Conservation (phyloP, 2,888 invertebrate species). For the Metacarcinus magister region DNA sequence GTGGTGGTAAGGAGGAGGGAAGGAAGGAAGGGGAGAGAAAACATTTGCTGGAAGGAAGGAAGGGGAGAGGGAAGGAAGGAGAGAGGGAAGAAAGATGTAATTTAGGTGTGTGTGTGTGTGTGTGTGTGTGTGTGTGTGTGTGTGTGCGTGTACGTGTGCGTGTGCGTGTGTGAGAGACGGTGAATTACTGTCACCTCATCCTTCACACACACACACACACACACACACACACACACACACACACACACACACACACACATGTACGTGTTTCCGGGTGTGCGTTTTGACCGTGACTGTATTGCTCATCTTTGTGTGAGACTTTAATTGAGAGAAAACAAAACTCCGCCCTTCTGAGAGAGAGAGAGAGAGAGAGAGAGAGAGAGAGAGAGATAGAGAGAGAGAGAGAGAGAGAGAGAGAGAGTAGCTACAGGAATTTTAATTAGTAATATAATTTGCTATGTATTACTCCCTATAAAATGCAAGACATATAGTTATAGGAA, state of each 20-base stretch:
- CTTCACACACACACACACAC: background rate
- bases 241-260: conserved; percentile 43
- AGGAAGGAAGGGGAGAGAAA: too few species aligned
- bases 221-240: conserved; percentile 51
- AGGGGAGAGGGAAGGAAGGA: background rate
- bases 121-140: conserved; percentile 36
- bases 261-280: background rate
- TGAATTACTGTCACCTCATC: background rate
- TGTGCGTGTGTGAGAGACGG: background rate
- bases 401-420: too few species aligned
- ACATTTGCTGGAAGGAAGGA: background rate
- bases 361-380: too few species aligned
- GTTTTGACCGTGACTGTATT: background rate
- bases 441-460: too few species aligned
- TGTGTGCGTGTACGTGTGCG: conserved; percentile 17
- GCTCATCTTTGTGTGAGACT: too few species aligned
- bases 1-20: background rate
- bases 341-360: too few species aligned
- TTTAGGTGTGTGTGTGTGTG: conserved; percentile 11
- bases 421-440: too few species aligned
- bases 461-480: too few species aligned
- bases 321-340: too few species aligned
- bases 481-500: too few species aligned
- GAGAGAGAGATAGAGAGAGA: too few species aligned
- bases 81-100: background rate